These are phyloP conservation scores for Gorsachius magnificus DNA, from an alignment of 2,797 vertebrate species.

Conservation along the genomic window DNA sequence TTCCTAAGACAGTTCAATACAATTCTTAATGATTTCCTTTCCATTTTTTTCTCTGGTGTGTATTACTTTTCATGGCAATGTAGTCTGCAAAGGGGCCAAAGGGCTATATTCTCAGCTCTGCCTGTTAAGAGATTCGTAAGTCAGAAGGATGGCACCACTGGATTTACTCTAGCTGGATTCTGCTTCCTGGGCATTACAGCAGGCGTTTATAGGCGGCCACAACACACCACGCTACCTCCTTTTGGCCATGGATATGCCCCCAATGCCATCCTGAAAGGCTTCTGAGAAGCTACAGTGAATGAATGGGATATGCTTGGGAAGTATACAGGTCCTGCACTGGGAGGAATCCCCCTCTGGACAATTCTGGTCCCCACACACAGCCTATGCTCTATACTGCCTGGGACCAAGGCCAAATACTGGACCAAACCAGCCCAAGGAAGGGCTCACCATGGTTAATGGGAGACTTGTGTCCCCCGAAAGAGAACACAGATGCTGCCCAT, in stretches of 20 bases:
- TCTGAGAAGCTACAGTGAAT: background rate
- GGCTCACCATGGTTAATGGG: background rate
- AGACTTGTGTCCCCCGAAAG: background rate
- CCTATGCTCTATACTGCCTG: background rate
- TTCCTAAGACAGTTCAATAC: background rate
- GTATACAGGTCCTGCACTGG: background rate
- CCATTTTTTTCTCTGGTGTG: background rate
- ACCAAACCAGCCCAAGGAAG: background rate
- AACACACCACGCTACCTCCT: background rate
- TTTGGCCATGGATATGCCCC: background rate
- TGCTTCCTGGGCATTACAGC: background rate
- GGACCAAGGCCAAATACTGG: background rate
- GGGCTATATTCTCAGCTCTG: background rate
- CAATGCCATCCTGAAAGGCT: background rate
- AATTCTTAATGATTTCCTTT: background rate
- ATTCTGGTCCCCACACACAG: background rate
- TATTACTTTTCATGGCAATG: background rate
- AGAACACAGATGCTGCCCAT: background rate
- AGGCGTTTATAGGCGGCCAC: background rate
- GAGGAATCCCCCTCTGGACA: background rate
- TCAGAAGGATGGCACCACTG: background rate
- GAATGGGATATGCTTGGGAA: background rate
- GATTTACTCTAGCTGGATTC: background rate
- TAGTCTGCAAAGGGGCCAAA: background rate
- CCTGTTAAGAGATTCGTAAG: background rate